These are phyloP conservation scores for Lepas anatifera DNA, from an alignment of 2,888 invertebrate species.

Conservation along the genomic window DNA sequence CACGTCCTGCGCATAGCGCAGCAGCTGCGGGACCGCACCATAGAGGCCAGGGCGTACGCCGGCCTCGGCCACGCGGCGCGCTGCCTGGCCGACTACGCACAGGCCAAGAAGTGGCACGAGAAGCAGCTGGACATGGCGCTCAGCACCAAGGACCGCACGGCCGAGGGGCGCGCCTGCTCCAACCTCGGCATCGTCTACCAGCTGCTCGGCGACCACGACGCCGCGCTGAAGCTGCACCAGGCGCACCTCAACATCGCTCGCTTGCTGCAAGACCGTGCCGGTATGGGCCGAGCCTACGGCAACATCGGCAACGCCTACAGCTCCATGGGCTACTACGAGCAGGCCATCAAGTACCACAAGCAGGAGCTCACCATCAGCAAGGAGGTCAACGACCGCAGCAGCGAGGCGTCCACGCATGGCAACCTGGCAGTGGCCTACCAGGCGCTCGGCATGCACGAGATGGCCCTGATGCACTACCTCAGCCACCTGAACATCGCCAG, in stretches of 20 bases:
- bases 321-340: conserved; percentile 83
- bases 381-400: conserved; percentile 68
- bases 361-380: conserved; percentile 91
- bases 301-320: conserved; percentile 95
- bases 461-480: conserved; percentile 83
- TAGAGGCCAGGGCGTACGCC: conserved; percentile 92
- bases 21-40: conserved; percentile 73
- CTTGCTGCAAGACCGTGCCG: conserved; percentile 66
- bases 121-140: conserved; percentile 89
- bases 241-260: conserved; percentile 79
- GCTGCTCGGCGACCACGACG: conserved; percentile 80
- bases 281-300: conserved; percentile 89
- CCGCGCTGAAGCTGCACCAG: conserved; percentile 81
- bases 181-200: conserved; percentile 90
- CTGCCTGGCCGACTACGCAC: conserved; percentile 46
- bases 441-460: conserved; percentile 85
- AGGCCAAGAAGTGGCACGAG: conserved; percentile 93
- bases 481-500: conserved; percentile 76
- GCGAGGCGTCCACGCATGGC: conserved; percentile 89
- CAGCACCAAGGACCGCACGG: conserved; percentile 83
- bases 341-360: conserved; percentile 88
- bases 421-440: conserved; percentile 91
- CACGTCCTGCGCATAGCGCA: conserved; percentile 84
- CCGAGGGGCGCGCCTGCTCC: conserved; percentile 85
- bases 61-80: conserved; percentile 88